Percentiles rank a stretch among this genome's conserved stretches.
phyloP scores from a whole-genome alignment of 2,113 vertebrate species.

The Cricetomys ansorgei region DNA sequence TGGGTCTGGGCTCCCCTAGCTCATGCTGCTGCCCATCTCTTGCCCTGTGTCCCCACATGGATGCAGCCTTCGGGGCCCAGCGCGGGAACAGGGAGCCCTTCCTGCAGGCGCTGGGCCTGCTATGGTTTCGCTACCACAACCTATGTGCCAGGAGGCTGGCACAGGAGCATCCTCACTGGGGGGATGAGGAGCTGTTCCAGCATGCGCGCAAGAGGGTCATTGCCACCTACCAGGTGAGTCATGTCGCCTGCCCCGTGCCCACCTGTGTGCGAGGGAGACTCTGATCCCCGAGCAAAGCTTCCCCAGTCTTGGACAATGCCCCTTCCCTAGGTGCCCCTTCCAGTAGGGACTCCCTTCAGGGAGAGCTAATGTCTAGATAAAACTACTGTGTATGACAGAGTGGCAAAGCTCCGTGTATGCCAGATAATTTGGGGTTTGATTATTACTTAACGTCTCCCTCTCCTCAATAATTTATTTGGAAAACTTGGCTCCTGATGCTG shows the following conservation, averaged over 20 bases:
- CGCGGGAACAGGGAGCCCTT: conserved; percentile 95
- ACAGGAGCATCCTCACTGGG: conserved; percentile 78
- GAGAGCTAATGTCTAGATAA: neutral
- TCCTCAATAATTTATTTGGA: too few relatives aligned
- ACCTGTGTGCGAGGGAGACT: conserved; percentile 88
- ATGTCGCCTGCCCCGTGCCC: accelerated
- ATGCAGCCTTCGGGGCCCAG: conserved; percentile 93
- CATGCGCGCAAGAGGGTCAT: conserved; percentile 80
- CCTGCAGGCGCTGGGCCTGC: conserved; percentile 91
- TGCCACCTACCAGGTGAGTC: conserved; percentile 67
- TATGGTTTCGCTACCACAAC: conserved; percentile 61
- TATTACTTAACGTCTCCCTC: neutral
- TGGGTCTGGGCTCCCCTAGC: neutral
- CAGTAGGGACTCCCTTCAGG: neutral
- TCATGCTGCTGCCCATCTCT: neutral
- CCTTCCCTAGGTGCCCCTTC: neutral
- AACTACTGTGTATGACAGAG: neutral
- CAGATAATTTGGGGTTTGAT: neutral
- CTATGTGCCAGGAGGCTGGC: conserved; percentile 85
- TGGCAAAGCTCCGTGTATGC: neutral
- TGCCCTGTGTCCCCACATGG: neutral
- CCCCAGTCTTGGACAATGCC: conserved; percentile 81
- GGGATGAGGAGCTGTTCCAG: conserved; percentile 62
- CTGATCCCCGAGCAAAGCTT: conserved; percentile 89
- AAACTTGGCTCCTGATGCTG: neutral